Conservation (phyloP, 2,888 invertebrate genomes). For the Cephalotes varians region DNA sequence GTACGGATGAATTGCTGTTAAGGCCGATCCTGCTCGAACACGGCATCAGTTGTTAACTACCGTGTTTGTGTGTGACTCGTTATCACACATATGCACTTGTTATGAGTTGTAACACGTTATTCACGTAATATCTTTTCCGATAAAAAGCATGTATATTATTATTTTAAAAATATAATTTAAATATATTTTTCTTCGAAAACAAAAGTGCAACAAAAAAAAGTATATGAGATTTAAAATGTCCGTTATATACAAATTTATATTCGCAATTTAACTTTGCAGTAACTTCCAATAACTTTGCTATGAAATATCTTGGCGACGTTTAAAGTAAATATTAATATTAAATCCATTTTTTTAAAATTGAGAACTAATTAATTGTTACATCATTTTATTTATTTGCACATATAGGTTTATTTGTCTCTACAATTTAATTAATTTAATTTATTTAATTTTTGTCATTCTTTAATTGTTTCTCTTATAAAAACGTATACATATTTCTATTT, state of each 20-base stretch:
- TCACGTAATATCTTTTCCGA: background rate
- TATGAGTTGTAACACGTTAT: background rate
- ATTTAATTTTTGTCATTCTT: no score
- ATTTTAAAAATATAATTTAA: background rate
- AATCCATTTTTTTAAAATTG: background rate
- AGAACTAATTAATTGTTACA: background rate
- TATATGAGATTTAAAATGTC: background rate
- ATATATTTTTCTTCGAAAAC: background rate
- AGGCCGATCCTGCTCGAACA: background rate
- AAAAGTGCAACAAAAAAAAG: no score
- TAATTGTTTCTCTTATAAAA: background rate
- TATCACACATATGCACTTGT: slow-evolving; percentile 1
- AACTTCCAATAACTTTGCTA: background rate
- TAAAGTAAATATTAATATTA: background rate
- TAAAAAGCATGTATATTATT: background rate
- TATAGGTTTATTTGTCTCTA: background rate
- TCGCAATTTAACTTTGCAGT: background rate
- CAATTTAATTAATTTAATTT: background rate
- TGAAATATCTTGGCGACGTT: background rate
- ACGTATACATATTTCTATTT: background rate
- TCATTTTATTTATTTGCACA: background rate
- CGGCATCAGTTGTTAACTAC: slow-evolving; percentile 37
- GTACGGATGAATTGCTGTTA: slow-evolving; percentile 14
- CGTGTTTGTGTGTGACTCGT: slow-evolving; percentile 1
- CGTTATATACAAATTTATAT: background rate